A percentile compares a stretch with the other conserved stretches of the same genome.
These are phyloP conservation scores for Syrrhaptes paradoxus DNA, from an alignment of 2,113 vertebrate genomes.

Conservation along the genomic window DNA sequence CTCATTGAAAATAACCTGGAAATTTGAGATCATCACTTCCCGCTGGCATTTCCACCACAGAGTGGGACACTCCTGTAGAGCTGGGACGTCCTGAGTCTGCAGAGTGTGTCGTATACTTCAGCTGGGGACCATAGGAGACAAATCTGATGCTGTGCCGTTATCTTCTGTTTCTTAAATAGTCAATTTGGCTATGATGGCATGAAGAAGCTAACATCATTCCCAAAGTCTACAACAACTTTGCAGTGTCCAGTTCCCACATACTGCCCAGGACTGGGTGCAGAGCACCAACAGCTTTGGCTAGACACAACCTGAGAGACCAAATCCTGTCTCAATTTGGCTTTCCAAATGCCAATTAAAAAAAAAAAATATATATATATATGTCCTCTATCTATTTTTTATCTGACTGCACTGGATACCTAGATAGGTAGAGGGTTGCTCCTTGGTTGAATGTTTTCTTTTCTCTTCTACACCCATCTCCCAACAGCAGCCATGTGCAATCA, in stretches of 20 bases:
- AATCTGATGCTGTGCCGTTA: not conserved
- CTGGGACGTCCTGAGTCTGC: not conserved
- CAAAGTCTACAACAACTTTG: not conserved
- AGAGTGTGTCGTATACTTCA: not conserved
- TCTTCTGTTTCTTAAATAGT: not conserved
- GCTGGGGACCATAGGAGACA: accelerated
- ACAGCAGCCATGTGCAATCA: not conserved
- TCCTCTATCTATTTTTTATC: not conserved
- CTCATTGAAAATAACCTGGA: not conserved
- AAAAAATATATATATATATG: too few relatives aligned
- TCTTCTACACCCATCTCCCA: not conserved
- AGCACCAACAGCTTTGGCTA: not conserved
- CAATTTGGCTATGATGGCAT: not conserved
- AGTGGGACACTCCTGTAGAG: not conserved
- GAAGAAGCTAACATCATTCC: not conserved
- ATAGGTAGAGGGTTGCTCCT: not conserved
- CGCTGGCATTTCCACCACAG: not conserved
- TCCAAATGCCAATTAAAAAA: not conserved
- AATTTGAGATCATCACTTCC: not conserved
- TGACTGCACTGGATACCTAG: not conserved
- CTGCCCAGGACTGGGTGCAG: not conserved
- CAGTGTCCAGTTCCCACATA: not conserved
- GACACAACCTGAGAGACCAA: not conserved
- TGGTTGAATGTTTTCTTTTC: not conserved
- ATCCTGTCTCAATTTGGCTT: not conserved